These are phyloP conservation scores for Diaperis boleti DNA, from an alignment of 2,888 invertebrate species.

Conservation along the genomic window DNA sequence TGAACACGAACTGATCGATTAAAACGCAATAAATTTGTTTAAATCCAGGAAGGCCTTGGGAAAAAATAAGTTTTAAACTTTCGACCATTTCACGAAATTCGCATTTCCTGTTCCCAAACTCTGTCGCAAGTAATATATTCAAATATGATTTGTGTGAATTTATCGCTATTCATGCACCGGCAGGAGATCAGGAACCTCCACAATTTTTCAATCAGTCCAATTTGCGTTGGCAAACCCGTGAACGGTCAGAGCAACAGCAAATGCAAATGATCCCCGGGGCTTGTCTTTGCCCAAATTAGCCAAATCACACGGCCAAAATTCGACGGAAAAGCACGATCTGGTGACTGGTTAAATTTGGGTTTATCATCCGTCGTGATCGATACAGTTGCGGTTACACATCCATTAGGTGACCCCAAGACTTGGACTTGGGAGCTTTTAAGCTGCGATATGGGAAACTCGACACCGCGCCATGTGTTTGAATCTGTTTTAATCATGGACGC, in stretches of 20 bases:
- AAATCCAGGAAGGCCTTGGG: too few species aligned
- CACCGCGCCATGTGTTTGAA: slow-evolving; percentile 49
- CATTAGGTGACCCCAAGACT: slow-evolving; percentile 57
- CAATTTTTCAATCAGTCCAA: slow-evolving; percentile 3
- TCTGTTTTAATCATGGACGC: slow-evolving; percentile 57
- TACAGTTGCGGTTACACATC: slow-evolving; percentile 57
- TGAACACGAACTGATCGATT: too few species aligned
- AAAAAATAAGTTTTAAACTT: too few species aligned
- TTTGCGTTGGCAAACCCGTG: not conserved
- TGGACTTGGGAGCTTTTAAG: slow-evolving; percentile 51
- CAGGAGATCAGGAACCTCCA: not conserved
- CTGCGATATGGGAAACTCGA: slow-evolving; percentile 48
- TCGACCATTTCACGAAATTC: slow-evolving; percentile 34
- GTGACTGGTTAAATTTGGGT: slow-evolving; percentile 23
- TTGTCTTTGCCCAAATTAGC: slow-evolving; percentile 11
- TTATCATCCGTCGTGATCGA: slow-evolving; percentile 48
- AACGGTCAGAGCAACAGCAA: slow-evolving; percentile 3
- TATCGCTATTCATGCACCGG: slow-evolving; percentile 18
- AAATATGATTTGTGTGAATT: slow-evolving; percentile 28
- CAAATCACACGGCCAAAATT: slow-evolving; percentile 11
- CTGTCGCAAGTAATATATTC: slow-evolving; percentile 28
- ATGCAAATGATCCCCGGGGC: slow-evolving; percentile 2
- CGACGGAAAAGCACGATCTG: slow-evolving; percentile 15
- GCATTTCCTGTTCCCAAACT: slow-evolving; percentile 21
- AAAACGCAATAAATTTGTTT: too few species aligned